Percentiles rank a stretch among this genome's conserved stretches.
Conservation (phyloP, 2,797 vertebrate species). For the Anas bahamensis region DNA sequence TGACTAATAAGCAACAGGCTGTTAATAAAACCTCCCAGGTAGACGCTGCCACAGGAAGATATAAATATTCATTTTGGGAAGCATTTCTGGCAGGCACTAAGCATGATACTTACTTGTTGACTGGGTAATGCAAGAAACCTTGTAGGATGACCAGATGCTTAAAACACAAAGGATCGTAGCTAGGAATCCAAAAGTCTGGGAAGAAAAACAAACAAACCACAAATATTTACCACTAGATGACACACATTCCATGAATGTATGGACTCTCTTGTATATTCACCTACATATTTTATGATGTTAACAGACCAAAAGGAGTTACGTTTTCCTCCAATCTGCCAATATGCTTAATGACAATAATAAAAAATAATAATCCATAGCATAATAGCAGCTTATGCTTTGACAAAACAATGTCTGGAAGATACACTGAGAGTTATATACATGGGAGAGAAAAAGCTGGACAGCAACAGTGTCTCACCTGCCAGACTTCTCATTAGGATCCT, state of each 20-base stretch:
- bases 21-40: slow-evolving; percentile 16
- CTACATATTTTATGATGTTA: not conserved
- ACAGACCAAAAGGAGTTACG: not conserved
- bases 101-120: slow-evolving; percentile 83
- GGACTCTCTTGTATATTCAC: not conserved
- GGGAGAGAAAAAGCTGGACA: not conserved
- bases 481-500: not conserved
- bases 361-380: not conserved
- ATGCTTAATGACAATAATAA: not conserved
- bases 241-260: not conserved
- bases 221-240: slow-evolving; percentile 16
- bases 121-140: slow-evolving; percentile 87
- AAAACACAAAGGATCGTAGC: slow-evolving; percentile 88
- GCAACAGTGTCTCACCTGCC: not conserved
- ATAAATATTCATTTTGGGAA: slow-evolving; percentile 14
- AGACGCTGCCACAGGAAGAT: not conserved
- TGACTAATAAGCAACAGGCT: not conserved
- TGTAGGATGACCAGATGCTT: slow-evolving; percentile 92
- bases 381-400: not conserved
- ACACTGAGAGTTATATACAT: not conserved
- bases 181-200: slow-evolving; percentile 91
- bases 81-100: not conserved
- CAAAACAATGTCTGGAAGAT: not conserved
- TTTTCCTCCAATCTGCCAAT: not conserved
- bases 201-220: slow-evolving; percentile 40